Evolutionary conservation across 2,113 vertebrate genomes (phyloP).

Genomic region (Cnemophilus loriae): DNA sequence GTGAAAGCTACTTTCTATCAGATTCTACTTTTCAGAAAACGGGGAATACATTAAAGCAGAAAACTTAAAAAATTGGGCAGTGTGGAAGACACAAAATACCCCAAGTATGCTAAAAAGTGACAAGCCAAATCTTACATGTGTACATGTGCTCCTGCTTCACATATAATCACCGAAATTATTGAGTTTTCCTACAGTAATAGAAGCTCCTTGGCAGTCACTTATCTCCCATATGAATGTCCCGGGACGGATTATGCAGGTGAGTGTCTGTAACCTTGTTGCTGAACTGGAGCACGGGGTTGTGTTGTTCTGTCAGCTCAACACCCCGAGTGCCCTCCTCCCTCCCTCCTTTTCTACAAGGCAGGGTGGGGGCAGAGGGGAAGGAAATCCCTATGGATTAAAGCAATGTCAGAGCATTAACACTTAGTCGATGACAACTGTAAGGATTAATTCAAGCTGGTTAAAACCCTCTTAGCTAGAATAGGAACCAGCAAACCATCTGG

Average conservation of each 20-base stretch:
- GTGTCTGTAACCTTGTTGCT: neutral
- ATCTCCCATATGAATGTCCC: neutral
- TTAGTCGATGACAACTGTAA: slow-evolving; percentile 44
- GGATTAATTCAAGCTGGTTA: slow-evolving; percentile 60
- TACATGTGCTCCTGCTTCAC: neutral
- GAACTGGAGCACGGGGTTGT: neutral
- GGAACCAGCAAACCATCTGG: slow-evolving; percentile 57
- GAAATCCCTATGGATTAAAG: slow-evolving; percentile 21
- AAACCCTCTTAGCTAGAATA: slow-evolving; percentile 55
- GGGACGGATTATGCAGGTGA: neutral
- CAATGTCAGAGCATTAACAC: slow-evolving; percentile 37
- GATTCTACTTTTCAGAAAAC: neutral
- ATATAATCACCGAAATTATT: neutral
- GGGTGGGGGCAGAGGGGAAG: neutral
- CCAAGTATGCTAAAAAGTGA: neutral
- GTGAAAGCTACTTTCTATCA: neutral
- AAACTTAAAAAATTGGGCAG: neutral
- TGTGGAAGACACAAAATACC: neutral
- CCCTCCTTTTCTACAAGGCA: neutral
- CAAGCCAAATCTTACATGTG: neutral
- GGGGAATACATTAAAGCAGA: neutral
- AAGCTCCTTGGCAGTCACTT: neutral
- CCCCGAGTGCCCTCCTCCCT: neutral
- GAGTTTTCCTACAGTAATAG: neutral
- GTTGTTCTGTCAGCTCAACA: neutral